Evolutionary conservation across 2,113 vertebrate species (phyloP).

Genomic region (Lampris incognitus): DNA sequence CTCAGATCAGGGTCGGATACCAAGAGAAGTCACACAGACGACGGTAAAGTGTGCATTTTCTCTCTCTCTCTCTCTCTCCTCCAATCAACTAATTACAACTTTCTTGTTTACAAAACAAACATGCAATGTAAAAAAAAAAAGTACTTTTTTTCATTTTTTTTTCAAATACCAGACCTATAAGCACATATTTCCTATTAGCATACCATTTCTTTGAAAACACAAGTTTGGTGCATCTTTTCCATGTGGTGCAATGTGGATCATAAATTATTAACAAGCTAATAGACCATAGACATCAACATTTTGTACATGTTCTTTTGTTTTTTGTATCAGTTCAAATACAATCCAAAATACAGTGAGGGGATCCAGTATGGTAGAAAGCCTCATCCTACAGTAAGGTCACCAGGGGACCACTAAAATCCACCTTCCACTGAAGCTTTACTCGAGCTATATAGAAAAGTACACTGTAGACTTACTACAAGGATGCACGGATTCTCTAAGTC

Average conservation of each 20-base stretch:
- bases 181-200: conserved; percentile 24
- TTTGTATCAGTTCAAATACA: conserved; percentile 50
- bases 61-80: neutral
- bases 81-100: conserved; percentile 50
- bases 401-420: neutral
- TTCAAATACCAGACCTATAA: conserved; percentile 34
- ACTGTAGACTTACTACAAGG: conserved; percentile 20
- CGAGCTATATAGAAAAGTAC: neutral
- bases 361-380: conserved; percentile 35
- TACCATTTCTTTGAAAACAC: conserved; percentile 49
- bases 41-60: conserved; percentile 15
- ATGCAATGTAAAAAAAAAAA: conserved; percentile 44
- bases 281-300: conserved; percentile 35
- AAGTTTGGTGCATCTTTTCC: conserved; percentile 35
- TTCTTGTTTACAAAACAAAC: conserved; percentile 51
- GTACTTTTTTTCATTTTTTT: neutral
- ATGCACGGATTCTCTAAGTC: conserved; percentile 9
- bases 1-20: conserved; percentile 28
- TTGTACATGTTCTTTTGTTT: conserved; percentile 24
- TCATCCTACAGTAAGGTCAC: conserved; percentile 45
- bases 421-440: conserved; percentile 1
- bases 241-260: conserved; percentile 35
- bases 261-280: conserved; percentile 44
- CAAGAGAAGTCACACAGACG: conserved; percentile 6
- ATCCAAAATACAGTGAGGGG: conserved; percentile 56